Conservation (phyloP, 2,888 invertebrate genomes). For the Andrena dorsata region DNA sequence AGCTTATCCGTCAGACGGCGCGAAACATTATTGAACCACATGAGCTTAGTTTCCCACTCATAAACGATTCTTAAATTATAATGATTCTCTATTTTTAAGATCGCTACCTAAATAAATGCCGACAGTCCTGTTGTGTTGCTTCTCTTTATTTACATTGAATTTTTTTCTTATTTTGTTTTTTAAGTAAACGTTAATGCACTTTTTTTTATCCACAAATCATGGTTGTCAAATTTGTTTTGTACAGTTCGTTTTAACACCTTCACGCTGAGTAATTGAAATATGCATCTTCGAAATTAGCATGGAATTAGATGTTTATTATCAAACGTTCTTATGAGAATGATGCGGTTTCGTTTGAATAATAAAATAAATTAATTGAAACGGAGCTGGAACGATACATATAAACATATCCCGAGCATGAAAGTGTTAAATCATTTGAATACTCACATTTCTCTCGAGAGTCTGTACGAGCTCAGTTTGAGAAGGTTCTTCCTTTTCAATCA, state of each 20-base stretch:
- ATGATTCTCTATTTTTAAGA: slow-evolving; percentile 70
- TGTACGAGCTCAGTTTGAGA: slow-evolving; percentile 65
- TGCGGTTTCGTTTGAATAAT: background rate
- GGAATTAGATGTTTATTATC: background rate
- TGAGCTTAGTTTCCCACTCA: slow-evolving; percentile 72
- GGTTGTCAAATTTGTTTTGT: slow-evolving; percentile 19
- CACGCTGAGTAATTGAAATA: slow-evolving; percentile 19
- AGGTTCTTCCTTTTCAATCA: slow-evolving; percentile 54
- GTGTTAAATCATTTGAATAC: slow-evolving; percentile 37
- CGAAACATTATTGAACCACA: slow-evolving; percentile 68
- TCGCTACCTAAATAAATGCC: slow-evolving; percentile 68
- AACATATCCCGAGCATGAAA: slow-evolving; percentile 28
- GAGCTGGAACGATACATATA: slow-evolving; percentile 9
- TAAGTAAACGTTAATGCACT: slow-evolving; percentile 44
- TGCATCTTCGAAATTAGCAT: background rate
- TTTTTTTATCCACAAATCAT: slow-evolving; percentile 28
- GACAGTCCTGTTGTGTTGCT: slow-evolving; percentile 22
- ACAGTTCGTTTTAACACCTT: slow-evolving; percentile 22
- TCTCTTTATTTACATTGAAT: slow-evolving; percentile 40
- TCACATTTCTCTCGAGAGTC: slow-evolving; percentile 76
- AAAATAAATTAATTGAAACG: slow-evolving; percentile 18
- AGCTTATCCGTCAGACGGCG: slow-evolving; percentile 71
- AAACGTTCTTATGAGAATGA: background rate
- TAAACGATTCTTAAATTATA: slow-evolving; percentile 67
- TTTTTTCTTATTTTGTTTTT: slow-evolving; percentile 17